Conservation (phyloP, 2,797 vertebrate species). For the Podarcis lilfordi region DNA sequence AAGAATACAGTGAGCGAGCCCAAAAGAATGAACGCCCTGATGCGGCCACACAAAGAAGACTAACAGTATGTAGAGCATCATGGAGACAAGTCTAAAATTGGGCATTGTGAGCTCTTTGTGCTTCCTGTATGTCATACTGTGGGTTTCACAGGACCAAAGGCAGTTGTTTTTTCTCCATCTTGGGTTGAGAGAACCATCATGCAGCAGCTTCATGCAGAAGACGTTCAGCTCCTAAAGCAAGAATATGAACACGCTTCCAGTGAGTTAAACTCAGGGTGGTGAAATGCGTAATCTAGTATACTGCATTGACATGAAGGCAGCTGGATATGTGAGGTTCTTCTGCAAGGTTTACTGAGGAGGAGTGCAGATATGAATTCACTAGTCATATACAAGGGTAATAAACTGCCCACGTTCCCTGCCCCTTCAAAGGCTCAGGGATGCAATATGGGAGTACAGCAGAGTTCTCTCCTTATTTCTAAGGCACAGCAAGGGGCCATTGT, state of each 20-base stretch:
- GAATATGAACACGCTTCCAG: background rate
- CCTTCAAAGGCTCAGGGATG: background rate
- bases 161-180: background rate
- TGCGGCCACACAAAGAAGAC: background rate
- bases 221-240: background rate
- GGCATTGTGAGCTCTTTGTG: background rate
- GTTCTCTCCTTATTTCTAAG: background rate
- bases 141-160: background rate
- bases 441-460: background rate
- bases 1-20: constrained; percentile 34
- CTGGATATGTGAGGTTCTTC: background rate
- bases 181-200: background rate
- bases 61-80: background rate
- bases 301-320: too few relatives aligned
- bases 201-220: background rate
- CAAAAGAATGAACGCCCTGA: constrained; percentile 15
- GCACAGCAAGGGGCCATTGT: background rate
- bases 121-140: background rate
- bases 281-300: background rate
- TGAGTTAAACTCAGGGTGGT: background rate
- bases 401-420: background rate
- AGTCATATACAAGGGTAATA: background rate
- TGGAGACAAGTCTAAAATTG: background rate
- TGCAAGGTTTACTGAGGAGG: background rate
- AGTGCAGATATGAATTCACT: background rate